Evolutionary conservation across 2,797 vertebrate genomes (phyloP).

Genomic region (Pteronotus mesoamericanus): DNA sequence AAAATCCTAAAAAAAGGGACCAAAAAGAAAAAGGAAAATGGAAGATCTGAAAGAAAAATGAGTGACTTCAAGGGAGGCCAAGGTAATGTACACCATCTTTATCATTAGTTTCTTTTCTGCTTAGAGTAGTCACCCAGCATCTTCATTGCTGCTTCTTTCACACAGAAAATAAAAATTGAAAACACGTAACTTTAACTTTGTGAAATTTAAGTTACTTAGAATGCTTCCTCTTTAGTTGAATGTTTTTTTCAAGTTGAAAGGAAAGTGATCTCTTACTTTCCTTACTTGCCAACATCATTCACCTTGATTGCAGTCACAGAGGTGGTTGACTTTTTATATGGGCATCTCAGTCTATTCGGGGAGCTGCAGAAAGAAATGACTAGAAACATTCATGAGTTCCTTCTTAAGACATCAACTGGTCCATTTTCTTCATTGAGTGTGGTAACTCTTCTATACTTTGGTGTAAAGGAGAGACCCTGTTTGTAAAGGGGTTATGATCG

Average conservation of each 20-base stretch:
- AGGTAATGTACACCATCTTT: background rate
- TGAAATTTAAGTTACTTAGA: background rate
- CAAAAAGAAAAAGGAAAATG: background rate
- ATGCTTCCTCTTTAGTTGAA: background rate
- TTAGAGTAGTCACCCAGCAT: background rate
- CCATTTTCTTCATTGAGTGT: background rate
- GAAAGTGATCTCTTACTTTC: background rate
- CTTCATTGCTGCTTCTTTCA: background rate
- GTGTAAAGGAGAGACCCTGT: background rate
- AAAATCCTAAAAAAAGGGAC: background rate
- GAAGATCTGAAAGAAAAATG: background rate
- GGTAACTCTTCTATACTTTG: background rate
- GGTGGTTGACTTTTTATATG: background rate
- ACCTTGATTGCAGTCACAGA: background rate
- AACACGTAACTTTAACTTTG: background rate
- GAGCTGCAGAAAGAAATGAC: background rate
- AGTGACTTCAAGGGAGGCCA: background rate
- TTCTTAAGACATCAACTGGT: background rate
- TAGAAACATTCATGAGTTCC: background rate
- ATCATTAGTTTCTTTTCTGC: background rate
- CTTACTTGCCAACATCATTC: background rate
- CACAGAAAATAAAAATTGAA: background rate
- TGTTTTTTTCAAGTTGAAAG: background rate
- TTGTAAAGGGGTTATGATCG: slow-evolving; percentile 24
- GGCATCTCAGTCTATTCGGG: background rate